Percentiles rank a stretch among this genome's conserved stretches.
phyloP scores from a whole-genome alignment of 2,113 vertebrate species.

The Tenrec ecaudatus region DNA sequence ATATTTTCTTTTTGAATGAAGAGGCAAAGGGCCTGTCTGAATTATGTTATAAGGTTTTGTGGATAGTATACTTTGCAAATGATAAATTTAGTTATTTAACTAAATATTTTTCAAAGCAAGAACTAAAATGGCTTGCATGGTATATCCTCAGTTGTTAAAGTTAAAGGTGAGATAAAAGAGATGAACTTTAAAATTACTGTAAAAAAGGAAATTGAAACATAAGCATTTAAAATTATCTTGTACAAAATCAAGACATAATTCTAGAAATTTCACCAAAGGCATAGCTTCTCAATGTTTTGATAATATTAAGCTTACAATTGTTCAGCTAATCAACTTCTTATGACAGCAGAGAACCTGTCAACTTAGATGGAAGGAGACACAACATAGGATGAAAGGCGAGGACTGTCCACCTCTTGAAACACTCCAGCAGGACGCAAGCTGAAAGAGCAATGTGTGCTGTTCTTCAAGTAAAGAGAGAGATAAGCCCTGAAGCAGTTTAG shows the following conservation, averaged over 20 bases:
- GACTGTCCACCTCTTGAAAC: not conserved
- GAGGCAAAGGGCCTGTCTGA: too few species aligned
- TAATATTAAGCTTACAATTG: not conserved
- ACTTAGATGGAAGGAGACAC: not conserved
- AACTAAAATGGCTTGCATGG: too few species aligned
- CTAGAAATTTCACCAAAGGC: not conserved
- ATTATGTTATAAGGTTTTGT: too few species aligned
- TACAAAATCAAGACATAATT: not conserved
- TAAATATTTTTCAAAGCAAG: too few species aligned
- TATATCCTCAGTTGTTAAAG: too few species aligned
- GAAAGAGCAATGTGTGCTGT: too few species aligned
- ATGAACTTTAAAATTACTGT: not conserved
- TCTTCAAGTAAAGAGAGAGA: not conserved
- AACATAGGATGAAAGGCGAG: not conserved
- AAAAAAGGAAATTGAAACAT: not conserved
- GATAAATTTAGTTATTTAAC: too few species aligned
- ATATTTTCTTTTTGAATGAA: too few species aligned
- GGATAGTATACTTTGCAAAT: too few species aligned
- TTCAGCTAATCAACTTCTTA: not conserved
- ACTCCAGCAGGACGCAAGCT: too few species aligned
- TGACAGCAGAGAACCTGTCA: not conserved
- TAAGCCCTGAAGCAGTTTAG: not conserved
- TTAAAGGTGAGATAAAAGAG: not conserved
- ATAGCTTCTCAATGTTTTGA: not conserved
- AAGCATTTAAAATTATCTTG: not conserved